phyloP scores from a whole-genome alignment of 2,888 invertebrate species.

The Operophtera brumata region DNA sequence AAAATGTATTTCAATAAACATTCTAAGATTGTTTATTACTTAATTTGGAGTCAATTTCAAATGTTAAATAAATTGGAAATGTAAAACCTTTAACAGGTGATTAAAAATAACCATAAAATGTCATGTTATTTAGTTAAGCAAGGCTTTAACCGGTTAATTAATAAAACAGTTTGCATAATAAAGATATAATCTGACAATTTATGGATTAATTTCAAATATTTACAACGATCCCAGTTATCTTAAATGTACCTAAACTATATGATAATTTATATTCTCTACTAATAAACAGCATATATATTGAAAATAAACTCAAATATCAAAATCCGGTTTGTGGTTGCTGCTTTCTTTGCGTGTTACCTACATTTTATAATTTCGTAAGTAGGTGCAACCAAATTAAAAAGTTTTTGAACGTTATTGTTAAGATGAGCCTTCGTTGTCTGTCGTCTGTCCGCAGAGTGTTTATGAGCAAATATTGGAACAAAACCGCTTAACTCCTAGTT shows the following conservation, averaged over 20 bases:
- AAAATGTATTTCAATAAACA: not conserved
- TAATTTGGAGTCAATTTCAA: slow-evolving; percentile 12
- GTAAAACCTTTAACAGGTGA: slow-evolving; percentile 16
- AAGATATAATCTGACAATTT: slow-evolving; percentile 44
- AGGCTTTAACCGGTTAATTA: slow-evolving; percentile 38
- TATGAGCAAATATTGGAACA: too few species aligned
- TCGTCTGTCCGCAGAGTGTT: too few species aligned
- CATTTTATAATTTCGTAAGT: too few species aligned
- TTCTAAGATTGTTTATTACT: slow-evolving; percentile 1
- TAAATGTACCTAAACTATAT: not conserved
- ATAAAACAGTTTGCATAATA: slow-evolving; percentile 46
- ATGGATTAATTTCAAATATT: slow-evolving; percentile 24
- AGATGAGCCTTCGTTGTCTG: too few species aligned
- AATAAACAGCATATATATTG: not conserved
- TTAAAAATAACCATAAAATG: slow-evolving; percentile 16
- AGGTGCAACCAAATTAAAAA: too few species aligned
- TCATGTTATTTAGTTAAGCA: slow-evolving; percentile 16
- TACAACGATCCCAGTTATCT: slow-evolving; percentile 11
- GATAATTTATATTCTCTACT: not conserved
- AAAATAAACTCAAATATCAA: not conserved
- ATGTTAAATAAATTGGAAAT: slow-evolving; percentile 3
- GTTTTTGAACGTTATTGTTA: too few species aligned
- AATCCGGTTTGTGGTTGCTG: not conserved
- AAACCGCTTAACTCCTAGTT: too few species aligned
- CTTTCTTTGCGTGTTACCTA: not conserved